Base-by-base conservation (phyloP, 2,888 invertebrate genomes). In the Drosophila leonis region DNA sequence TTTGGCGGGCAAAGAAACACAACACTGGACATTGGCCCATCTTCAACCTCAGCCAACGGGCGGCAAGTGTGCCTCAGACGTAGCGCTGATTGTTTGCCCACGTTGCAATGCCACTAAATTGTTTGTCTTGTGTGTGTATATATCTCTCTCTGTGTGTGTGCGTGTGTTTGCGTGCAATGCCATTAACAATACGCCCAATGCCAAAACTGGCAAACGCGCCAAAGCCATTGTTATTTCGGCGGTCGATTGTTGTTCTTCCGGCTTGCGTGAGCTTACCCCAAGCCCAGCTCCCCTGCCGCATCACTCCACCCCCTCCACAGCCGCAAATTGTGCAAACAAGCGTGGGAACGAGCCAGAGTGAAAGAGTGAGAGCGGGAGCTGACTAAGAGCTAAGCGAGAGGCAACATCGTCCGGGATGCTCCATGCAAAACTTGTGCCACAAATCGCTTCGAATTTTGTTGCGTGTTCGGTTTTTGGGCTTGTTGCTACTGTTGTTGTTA, bases 371-470 rank as follows among this genome's bases (percentile, higher is more conserved):
- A 18, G 63, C 51, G 37, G 24, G 41, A 48, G 56, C 24, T 8
- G 15, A 8, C 44, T 44, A 44, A 20, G 65, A 52, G 37, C 35
- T 35, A 24, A 41, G 35, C 41, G n/a, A 56, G 49, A 49, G 55
- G 31, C 62, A 59, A 31, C 57, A 51, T 52, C 51, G 35, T 44
- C 1, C 35, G 35, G 37, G 70, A 78, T 89, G 82, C 79, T 75
- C 56, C 61, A 86, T 80, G 69, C 74, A 69, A 80, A 86, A 83
- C 80, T 84, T 87, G 71, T 73, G 72, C 84, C 89, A 82, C 89
- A 91, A 91, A 90, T 92, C 89, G 88, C 84, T 90, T 91, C 90
- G 31, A 89, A 91, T 92, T 91, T 91, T 82, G 90, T 80, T 88
- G 80, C 85, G 88, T 88, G 88, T 83, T 77, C 48, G 66, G 82